Evolutionary conservation across 2,888 invertebrate genomes (phyloP).

Genomic region (Oxyscelio sp.): DNA sequence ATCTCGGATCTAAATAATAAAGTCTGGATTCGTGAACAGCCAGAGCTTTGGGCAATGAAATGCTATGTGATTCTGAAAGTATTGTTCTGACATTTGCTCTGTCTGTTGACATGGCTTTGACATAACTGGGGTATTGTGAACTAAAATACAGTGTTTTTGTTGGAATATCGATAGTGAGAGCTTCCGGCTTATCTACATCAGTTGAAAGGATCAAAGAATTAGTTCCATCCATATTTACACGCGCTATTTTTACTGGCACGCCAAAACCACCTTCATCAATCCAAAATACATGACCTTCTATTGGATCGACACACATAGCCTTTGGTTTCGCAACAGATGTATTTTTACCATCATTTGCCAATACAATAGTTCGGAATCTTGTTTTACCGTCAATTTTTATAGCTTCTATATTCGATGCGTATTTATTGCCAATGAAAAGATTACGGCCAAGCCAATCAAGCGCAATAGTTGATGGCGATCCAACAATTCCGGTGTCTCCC

Average conservation of each 20-base stretch:
- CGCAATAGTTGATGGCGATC: slow-evolving; percentile 96
- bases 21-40: slow-evolving; percentile 94
- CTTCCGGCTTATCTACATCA: slow-evolving; percentile 93
- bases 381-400: slow-evolving; percentile 95
- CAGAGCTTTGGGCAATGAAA: slow-evolving; percentile 94
- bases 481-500: slow-evolving; percentile 94
- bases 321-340: slow-evolving; percentile 96
- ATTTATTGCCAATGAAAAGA: slow-evolving; percentile 96
- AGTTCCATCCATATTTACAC: slow-evolving; percentile 97
- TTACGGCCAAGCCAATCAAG: slow-evolving; percentile 99
- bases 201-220: slow-evolving; percentile 93
- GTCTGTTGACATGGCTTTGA: slow-evolving; percentile 92
- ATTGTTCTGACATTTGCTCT: slow-evolving; percentile 92
- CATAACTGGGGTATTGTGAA: slow-evolving; percentile 92
- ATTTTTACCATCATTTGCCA: slow-evolving; percentile 96
- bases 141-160: slow-evolving; percentile 96
- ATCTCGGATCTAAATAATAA: slow-evolving; percentile 96
- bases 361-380: slow-evolving; percentile 94
- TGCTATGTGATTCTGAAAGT: slow-evolving; percentile 92
- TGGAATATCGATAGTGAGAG: slow-evolving; percentile 95
- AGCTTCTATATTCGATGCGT: slow-evolving; percentile 97
- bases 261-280: slow-evolving; percentile 97
- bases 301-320: slow-evolving; percentile 96
- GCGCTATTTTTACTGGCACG: slow-evolving; percentile 96
- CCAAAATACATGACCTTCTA: slow-evolving; percentile 97